These are phyloP conservation scores for Halocynthia roretzi DNA, from an alignment of 23 tunicate species.

Conservation along the genomic window DNA sequence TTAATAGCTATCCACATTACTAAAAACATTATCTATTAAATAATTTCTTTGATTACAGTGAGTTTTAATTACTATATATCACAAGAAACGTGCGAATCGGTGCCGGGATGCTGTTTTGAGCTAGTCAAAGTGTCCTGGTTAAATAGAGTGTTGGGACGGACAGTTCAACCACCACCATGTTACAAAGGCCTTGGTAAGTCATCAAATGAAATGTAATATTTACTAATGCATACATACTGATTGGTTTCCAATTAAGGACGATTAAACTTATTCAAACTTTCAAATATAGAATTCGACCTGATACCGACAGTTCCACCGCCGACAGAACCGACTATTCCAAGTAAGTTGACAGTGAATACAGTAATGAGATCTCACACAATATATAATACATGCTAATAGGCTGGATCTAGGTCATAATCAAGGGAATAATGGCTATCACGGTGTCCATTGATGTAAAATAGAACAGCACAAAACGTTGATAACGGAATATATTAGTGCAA, in stretches of 20 bases:
- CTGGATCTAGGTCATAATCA: no score
- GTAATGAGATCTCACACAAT: no score
- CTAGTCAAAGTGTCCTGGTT: slow-evolving; percentile 23
- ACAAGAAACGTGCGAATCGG: slow-evolving; percentile 41
- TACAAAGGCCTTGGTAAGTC: slow-evolving; percentile 45
- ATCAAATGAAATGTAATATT: not conserved
- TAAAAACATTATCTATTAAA: not conserved
- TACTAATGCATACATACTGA: no score
- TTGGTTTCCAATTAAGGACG: no score
- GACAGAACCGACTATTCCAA: slow-evolving; percentile 5
- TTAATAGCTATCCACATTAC: no score
- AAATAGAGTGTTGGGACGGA: slow-evolving; percentile 14
- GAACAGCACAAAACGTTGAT: no score
- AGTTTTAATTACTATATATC: slow-evolving; percentile 21
- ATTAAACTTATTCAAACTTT: no score
- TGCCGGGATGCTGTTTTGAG: slow-evolving; percentile 64
- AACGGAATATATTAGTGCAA: no score
- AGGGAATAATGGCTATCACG: no score
- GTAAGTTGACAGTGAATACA: not conserved
- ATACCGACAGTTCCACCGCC: slow-evolving; percentile 13
- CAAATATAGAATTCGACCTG: not conserved
- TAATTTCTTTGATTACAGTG: slow-evolving; percentile 7
- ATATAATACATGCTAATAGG: no score
- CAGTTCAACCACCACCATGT: slow-evolving; percentile 32
- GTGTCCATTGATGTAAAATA: no score